These are phyloP conservation scores for Barypeithes pellucidus DNA, from an alignment of 2,888 invertebrate species.

Conservation along the genomic window DNA sequence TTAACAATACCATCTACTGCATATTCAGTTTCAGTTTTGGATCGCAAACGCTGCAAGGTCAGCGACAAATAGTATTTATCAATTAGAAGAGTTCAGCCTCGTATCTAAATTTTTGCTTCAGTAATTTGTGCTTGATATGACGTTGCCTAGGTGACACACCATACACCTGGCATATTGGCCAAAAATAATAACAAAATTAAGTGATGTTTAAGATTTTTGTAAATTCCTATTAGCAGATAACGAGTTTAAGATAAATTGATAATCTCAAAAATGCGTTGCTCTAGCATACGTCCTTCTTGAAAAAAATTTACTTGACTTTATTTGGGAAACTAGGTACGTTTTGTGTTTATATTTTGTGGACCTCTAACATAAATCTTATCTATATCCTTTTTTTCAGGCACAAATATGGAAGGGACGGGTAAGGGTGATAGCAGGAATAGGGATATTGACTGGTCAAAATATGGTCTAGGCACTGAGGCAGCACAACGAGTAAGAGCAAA, in stretches of 20 bases:
- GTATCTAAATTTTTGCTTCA: too few species aligned
- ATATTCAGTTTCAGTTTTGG: too few species aligned
- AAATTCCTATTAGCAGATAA: slow-evolving; percentile 42
- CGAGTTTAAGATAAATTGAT: slow-evolving; percentile 40
- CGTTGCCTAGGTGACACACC: slow-evolving; percentile 46
- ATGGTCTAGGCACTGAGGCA: slow-evolving; percentile 72
- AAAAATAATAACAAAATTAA: slow-evolving; percentile 39
- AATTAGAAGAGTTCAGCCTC: too few species aligned
- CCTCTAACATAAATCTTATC: background rate
- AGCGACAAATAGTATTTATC: too few species aligned
- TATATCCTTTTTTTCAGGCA: slow-evolving; percentile 17
- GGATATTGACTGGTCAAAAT: slow-evolving; percentile 74
- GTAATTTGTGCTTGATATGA: slow-evolving; percentile 21
- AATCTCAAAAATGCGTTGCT: slow-evolving; percentile 38
- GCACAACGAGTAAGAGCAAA: slow-evolving; percentile 74
- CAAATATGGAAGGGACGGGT: slow-evolving; percentile 57
- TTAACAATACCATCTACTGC: too few species aligned
- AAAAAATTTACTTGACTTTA: slow-evolving; percentile 1
- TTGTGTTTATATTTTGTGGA: background rate
- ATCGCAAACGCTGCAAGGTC: too few species aligned
- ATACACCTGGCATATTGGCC: slow-evolving; percentile 23
- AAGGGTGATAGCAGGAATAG: slow-evolving; percentile 61
- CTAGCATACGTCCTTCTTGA: slow-evolving; percentile 9
- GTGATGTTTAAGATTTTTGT: slow-evolving; percentile 32
- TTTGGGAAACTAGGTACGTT: slow-evolving; percentile 10